Evolutionary conservation across 2,888 invertebrate species (phyloP), one percentile per base, ranked within the genome.

Genomic region (Thymelicus acteon): DNA sequence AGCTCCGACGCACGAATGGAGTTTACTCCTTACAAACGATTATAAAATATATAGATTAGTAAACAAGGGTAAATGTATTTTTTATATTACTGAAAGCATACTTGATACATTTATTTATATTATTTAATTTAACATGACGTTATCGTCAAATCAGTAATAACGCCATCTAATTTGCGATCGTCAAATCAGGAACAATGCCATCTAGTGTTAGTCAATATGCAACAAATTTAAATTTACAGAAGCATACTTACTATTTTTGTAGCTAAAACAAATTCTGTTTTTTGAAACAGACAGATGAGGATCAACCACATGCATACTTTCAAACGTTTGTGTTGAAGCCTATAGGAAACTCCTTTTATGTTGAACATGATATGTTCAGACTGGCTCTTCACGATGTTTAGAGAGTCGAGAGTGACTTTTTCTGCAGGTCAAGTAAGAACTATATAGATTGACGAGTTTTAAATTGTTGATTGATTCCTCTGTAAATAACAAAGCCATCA

Each of bases 321-420:
- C 98, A 99, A 95, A 97, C 97, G 78, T 99, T 99, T 96, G 96
- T 98, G 82, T 95, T 99, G 94, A 98, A 97, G 95, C 97, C 97
- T 79, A 95, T 97, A 88, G 97, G 96, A 89, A 96, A 95, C 88
- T 97, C 97, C 88, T 99, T 97, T 95, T 98, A 97, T 95, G 96
- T 98, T 88, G 97, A 98, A 93, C 98, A 98, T 92, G 98, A 99
- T 93, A 96, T 98, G 91, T 99, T 99, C 95, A 96, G 98, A 90
- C 96, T 99, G 87, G 97, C 97, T 79, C 95, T 99, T 82, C 98
- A 98, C 93, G 97, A 98, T 94, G 74, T 85, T 74, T 91, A 90
- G 3, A 83, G 76, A 76, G 37, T 91, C 90, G 3, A 83, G 76
- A 76, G 37, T 68, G 54, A 44, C 52, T 67, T 15, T 70, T 57